phyloP scores from a whole-genome alignment of 2,888 invertebrate genomes.

The Megalurothrips usitatus region DNA sequence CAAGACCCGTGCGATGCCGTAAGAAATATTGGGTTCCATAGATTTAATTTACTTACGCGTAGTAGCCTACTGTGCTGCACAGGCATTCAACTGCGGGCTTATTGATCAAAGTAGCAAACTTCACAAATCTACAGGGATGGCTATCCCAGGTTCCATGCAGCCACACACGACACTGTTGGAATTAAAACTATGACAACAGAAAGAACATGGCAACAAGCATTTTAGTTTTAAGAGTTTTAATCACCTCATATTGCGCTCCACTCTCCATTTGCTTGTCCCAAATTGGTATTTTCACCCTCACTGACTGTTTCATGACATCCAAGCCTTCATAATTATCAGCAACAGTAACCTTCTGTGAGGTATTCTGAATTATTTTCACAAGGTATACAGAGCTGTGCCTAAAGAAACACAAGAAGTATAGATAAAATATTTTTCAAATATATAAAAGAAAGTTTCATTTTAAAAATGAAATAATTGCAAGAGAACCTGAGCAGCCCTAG shows the following conservation, averaged over 20 bases:
- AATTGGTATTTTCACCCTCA: neutral
- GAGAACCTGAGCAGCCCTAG: neutral
- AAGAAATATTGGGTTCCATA: neutral
- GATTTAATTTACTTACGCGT: neutral
- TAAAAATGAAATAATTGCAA: neutral
- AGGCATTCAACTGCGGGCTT: constrained; percentile 1
- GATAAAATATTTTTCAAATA: neutral
- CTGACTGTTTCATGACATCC: neutral
- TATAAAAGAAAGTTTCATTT: neutral
- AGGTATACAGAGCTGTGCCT: neutral
- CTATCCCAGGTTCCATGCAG: neutral
- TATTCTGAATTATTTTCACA: neutral
- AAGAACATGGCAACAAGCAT: neutral
- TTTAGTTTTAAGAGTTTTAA: neutral
- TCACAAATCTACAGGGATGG: neutral
- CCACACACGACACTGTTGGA: neutral
- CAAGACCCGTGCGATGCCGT: neutral
- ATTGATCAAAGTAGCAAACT: neutral
- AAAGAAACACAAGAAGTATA: neutral
- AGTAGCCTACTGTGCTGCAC: neutral
- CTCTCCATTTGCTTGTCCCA: neutral
- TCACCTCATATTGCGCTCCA: neutral
- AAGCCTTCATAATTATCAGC: neutral
- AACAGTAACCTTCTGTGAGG: neutral
- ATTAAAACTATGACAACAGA: neutral